Percentiles rank a stretch among this genome's conserved stretches.
Conservation (phyloP, 1,140 invertebrate genomes). For the Andrena cerasifolii region DNA sequence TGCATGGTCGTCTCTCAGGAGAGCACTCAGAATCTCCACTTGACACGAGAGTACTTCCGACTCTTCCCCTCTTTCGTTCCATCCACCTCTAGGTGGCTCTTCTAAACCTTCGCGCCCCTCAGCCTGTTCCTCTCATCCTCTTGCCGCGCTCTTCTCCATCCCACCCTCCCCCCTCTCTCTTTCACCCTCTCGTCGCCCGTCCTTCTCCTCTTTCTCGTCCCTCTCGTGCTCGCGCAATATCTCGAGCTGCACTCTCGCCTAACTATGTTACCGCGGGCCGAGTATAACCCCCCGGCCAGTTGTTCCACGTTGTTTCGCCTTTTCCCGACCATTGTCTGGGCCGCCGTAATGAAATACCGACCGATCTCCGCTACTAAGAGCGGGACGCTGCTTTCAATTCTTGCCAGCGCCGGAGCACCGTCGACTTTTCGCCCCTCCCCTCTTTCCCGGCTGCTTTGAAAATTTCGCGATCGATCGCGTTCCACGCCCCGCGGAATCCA, state of each 20-base stretch:
- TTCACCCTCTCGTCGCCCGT: constrained; percentile 75
- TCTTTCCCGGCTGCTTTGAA: no score
- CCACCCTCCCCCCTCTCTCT: constrained; percentile 75
- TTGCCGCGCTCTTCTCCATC: constrained; percentile 11
- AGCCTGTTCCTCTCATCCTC: constrained; percentile 42
- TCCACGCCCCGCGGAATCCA: background rate
- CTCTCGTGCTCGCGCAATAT: constrained; percentile 30
- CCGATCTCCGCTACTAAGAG: constrained; percentile 7
- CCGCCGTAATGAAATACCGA: constrained; percentile 43
- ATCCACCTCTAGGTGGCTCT: constrained; percentile 77
- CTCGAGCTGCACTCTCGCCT: constrained; percentile 47
- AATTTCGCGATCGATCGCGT: background rate
- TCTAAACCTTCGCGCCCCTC: constrained; percentile 59
- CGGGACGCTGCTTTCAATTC: background rate
- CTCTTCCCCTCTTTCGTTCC: constrained; percentile 73
- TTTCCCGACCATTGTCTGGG: constrained; percentile 41
- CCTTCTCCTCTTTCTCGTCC: constrained; percentile 47
- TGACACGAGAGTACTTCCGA: constrained; percentile 77
- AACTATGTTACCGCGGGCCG: constrained; percentile 64
- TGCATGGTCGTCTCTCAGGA: constrained; percentile 70
- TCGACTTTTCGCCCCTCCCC: background rate
- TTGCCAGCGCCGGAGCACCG: no score
- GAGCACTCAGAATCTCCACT: constrained; percentile 76
- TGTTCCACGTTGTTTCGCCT: constrained; percentile 57
- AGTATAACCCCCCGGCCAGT: constrained; percentile 54